phyloP scores from a whole-genome alignment of 2,888 invertebrate genomes.

The Dysmachus trigonus region DNA sequence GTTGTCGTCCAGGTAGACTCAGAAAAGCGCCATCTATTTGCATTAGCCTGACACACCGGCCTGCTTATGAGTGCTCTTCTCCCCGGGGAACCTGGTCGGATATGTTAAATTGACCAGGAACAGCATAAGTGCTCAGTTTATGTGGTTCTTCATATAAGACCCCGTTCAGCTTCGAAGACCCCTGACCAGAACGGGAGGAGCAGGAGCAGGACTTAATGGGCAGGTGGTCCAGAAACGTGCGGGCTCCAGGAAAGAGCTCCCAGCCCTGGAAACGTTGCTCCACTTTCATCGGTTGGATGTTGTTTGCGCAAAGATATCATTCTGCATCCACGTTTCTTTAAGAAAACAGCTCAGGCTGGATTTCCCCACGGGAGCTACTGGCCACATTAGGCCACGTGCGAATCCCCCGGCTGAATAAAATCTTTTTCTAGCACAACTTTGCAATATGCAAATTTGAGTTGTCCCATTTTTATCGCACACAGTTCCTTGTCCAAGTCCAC shows the following conservation, averaged over 20 bases:
- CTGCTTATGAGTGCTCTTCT: background rate
- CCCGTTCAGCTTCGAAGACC: background rate
- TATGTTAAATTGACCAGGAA: background rate
- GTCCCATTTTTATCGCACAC: background rate
- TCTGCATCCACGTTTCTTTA: background rate
- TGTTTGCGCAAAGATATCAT: background rate
- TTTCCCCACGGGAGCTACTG: background rate
- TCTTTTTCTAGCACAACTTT: background rate
- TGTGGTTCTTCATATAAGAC: background rate
- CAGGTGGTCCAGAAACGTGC: background rate
- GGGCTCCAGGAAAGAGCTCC: background rate
- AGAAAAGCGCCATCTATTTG: background rate
- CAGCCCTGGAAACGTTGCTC: background rate
- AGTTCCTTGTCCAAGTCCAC: background rate
- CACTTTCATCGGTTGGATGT: background rate
- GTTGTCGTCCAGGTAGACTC: background rate
- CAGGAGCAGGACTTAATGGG: background rate
- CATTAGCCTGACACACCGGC: background rate
- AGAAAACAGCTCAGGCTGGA: background rate
- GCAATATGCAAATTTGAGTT: background rate
- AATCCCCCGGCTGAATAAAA: background rate
- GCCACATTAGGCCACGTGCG: background rate
- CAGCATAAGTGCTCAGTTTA: background rate
- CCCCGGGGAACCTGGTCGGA: background rate
- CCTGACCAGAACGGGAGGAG: too few relatives aligned